Evolutionary conservation across 1,140 invertebrate genomes (phyloP), one percentile per base, ranked within the genome.

Genomic region (Atta texana): DNA sequence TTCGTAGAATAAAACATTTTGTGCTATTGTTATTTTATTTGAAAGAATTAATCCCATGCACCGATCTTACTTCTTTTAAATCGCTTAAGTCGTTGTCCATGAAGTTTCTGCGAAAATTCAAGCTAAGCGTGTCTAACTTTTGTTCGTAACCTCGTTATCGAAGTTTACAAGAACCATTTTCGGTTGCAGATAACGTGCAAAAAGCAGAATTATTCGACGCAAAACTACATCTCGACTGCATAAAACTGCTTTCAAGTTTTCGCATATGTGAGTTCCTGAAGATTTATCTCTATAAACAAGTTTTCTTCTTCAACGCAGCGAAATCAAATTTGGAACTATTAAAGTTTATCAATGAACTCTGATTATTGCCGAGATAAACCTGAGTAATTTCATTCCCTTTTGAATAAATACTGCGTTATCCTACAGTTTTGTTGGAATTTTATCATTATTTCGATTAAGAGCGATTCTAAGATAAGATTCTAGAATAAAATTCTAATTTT

Each of bases 191-290:
- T 68, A 28, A 49, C 77, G 14, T 53, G 77, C 77, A 44, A 80
- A 77, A 21, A 3, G 14, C 31, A 39, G 63, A 53, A 68, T 80
- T 68, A 68, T 68, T 80, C 28, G 63, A 6, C 3, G 7, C 63
- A 7, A 80, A 78, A 39, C 51, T 69, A n/a, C 49, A 55, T 68
- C 55, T 3, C 63, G 31, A 24, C n/a, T 51, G 64, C 44, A 34
- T 68, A 80, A 80, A 80, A 80, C 44, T 68, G n/a, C n/a, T 55
- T 24, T 39, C 77, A 69, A 80, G 63, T 80, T 69, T 66, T 80
- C 77, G 31, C 49, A 31, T 68, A 63, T 51, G 61, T 51, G 61
- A 28, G 14, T n/a, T 57, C 2, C 16, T 7, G 14, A 53, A 69
- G 31, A 80, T 69, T 69, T 68, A 34, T 21, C 31, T 21, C 1